Evolutionary conservation across 37 sponge, comb jelly and placozoan genomes (phyloP).

Genomic region (Bolinopsis microptera): DNA sequence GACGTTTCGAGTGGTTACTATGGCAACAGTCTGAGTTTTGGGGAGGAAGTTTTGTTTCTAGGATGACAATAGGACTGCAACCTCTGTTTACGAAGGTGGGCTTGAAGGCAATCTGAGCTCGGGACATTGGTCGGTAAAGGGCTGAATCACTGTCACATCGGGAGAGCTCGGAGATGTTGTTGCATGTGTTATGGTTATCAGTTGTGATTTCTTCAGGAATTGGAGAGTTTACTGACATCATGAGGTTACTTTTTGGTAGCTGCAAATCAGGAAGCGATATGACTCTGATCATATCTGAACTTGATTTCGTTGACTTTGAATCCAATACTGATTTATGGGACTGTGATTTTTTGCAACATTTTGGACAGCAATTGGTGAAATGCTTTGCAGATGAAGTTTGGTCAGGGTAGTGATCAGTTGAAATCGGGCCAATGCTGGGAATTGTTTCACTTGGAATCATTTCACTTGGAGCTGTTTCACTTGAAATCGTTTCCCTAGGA

Average conservation of each 20-base stretch:
- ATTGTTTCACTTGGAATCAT: background rate
- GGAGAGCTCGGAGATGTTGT: background rate
- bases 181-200: no score
- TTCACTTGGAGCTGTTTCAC: background rate
- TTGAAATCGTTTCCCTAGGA: background rate
- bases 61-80: background rate
- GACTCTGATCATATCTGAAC: background rate
- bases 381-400: background rate
- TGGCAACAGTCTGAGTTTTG: background rate
- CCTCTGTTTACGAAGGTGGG: background rate
- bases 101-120: background rate
- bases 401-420: no score
- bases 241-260: background rate
- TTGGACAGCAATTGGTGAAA: background rate
- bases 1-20: background rate
- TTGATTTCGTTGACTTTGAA: background rate
- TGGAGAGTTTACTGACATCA: background rate
- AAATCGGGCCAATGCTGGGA: no score
- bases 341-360: background rate
- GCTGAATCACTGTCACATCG: background rate
- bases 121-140: background rate
- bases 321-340: no score
- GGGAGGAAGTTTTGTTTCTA: background rate
- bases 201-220: background rate
- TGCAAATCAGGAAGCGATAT: no score